A percentile compares a stretch with the other conserved stretches of the same genome.
Evolutionary conservation across 2,797 vertebrate genomes (phyloP).

Genomic region (Acropternis orthonyx): DNA sequence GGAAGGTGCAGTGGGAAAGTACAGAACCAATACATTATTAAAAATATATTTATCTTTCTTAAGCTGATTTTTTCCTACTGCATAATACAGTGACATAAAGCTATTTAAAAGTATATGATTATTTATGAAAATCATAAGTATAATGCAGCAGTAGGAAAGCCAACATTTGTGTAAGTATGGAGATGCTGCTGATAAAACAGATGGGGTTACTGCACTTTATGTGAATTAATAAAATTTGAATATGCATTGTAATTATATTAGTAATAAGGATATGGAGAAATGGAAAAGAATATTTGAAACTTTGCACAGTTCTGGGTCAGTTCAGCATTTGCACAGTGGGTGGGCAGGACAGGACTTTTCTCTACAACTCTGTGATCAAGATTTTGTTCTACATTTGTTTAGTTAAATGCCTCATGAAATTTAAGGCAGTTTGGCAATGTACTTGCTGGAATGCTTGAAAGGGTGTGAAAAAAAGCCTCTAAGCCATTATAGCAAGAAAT

Average conservation of each 20-base stretch:
- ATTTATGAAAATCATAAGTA: neutral
- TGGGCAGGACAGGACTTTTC: neutral
- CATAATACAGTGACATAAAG: neutral
- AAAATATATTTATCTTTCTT: neutral
- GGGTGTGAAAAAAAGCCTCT: neutral
- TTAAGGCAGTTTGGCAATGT: neutral
- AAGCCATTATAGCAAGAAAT: neutral
- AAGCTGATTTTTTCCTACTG: neutral
- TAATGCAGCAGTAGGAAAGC: neutral
- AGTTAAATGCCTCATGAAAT: neutral
- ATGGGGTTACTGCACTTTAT: neutral
- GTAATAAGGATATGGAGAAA: neutral
- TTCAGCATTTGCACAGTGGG: neutral
- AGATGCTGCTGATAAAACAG: neutral
- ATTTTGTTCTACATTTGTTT: slow-evolving; percentile 5
- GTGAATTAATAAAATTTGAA: neutral
- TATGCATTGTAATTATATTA: neutral
- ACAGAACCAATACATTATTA: neutral
- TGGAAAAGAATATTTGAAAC: neutral
- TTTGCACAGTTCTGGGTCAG: neutral
- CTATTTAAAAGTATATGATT: neutral
- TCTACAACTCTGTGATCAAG: neutral
- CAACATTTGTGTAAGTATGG: neutral
- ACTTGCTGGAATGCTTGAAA: neutral
- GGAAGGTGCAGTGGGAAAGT: neutral